A percentile compares a stretch with the other conserved stretches of the same genome.
Evolutionary conservation across 2,888 invertebrate species (phyloP).

Genomic region (Dorcus parallelipipedus): DNA sequence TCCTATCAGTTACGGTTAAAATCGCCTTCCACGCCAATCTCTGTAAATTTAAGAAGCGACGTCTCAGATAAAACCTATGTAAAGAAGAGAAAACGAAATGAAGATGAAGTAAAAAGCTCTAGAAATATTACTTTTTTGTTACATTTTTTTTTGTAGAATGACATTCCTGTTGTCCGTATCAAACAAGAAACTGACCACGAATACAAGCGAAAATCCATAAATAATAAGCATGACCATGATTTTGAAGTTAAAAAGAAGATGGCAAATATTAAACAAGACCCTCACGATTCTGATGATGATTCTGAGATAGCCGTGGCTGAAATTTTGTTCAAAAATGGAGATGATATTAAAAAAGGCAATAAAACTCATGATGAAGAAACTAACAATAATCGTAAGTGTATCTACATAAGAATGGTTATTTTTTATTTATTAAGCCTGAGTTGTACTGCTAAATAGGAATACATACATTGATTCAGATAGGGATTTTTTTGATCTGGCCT

Average conservation of each 20-base stretch:
- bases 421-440: background rate
- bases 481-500: too few species aligned
- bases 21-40: slow-evolving; percentile 34
- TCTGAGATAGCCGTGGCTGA: slow-evolving; percentile 51
- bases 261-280: slow-evolving; percentile 5
- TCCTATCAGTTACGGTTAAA: slow-evolving; percentile 34
- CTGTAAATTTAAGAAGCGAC: slow-evolving; percentile 28
- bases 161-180: background rate
- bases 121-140: background rate
- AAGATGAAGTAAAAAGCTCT: background rate
- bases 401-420: background rate
- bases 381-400: background rate
- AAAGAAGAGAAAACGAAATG: background rate
- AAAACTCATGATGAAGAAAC: background rate
- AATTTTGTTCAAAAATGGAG: slow-evolving; percentile 49
- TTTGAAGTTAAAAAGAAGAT: slow-evolving; percentile 1
- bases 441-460: too few species aligned
- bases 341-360: slow-evolving; percentile 5
- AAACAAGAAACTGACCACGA: background rate
- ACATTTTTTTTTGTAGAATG: background rate
- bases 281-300: slow-evolving; percentile 42
- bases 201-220: background rate
- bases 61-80: background rate
- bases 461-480: too few species aligned
- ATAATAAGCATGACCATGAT: background rate